These are phyloP conservation scores for Leucophenga maculata DNA, from an alignment of 2,888 invertebrate genomes.

Conservation along the genomic window DNA sequence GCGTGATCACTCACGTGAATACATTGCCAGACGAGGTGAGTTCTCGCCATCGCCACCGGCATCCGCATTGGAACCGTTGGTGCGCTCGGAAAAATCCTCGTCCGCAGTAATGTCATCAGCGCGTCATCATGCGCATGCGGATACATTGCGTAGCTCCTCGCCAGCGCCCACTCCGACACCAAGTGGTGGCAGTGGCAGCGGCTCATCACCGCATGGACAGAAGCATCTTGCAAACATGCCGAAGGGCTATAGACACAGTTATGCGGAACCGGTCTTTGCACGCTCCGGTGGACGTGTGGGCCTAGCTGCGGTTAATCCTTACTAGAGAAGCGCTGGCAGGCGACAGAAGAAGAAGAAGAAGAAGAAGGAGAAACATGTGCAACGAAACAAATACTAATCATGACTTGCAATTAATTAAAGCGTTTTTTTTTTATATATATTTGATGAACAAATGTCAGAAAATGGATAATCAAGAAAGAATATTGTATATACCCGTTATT, in stretches of 20 bases:
- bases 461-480: background rate
- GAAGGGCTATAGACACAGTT: slow-evolving; percentile 72
- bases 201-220: slow-evolving; percentile 48
- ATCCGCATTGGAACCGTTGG: background rate
- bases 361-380: slow-evolving; percentile 29
- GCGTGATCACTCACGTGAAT: slow-evolving; percentile 52
- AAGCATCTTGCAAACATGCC: slow-evolving; percentile 68
- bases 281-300: slow-evolving; percentile 71
- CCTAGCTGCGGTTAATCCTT: slow-evolving; percentile 72
- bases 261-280: slow-evolving; percentile 71
- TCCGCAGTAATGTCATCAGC: slow-evolving; percentile 5
- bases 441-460: background rate
- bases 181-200: slow-evolving; percentile 34
- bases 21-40: slow-evolving; percentile 29
- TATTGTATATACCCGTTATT: slow-evolving; percentile 1
- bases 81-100: slow-evolving; percentile 43
- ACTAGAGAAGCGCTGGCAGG: slow-evolving; percentile 42
- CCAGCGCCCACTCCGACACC: slow-evolving; percentile 56
- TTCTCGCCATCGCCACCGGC: slow-evolving; percentile 30
- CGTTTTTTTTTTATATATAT: background rate
- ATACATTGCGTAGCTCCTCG: slow-evolving; percentile 48
- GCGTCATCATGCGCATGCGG: slow-evolving; percentile 42
- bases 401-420: background rate
- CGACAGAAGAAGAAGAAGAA: background rate
- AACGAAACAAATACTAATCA: slow-evolving; percentile 42